Evolutionary conservation across 2,797 vertebrate genomes (phyloP).

Genomic region (Darevskia nairensis): DNA sequence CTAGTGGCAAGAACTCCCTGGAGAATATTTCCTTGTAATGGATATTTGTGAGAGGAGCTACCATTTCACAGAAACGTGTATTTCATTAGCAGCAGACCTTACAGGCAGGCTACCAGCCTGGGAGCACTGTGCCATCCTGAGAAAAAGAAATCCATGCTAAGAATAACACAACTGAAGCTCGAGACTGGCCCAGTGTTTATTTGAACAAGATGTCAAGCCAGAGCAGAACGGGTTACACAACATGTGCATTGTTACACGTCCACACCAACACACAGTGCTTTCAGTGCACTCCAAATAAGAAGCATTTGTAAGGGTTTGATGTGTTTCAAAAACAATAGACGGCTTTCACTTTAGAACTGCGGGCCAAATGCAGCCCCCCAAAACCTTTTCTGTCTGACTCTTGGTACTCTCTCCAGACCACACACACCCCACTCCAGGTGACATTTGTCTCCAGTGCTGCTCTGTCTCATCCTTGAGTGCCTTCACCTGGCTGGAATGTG

Average conservation of each 20-base stretch:
- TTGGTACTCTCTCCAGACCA: no score
- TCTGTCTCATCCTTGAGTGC: no score
- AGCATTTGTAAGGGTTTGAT: not conserved
- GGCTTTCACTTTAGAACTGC: not conserved
- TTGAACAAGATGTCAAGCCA: conserved; percentile 24
- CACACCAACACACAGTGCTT: not conserved
- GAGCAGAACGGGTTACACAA: not conserved
- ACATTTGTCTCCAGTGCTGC: no score
- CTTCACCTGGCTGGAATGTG: no score
- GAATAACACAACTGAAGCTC: conserved; percentile 17
- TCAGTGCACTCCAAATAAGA: not conserved
- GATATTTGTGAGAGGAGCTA: conserved; percentile 60
- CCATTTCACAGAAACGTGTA: conserved; percentile 56
- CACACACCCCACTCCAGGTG: no score
- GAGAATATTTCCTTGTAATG: conserved; percentile 60
- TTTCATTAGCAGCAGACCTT: conserved; percentile 52
- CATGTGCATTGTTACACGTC: not conserved
- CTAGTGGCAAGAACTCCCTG: conserved; percentile 29
- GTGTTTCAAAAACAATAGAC: not conserved
- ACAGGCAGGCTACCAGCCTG: conserved; percentile 54
- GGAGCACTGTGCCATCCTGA: conserved; percentile 32
- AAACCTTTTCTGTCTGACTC: no score
- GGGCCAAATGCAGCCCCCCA: no score
- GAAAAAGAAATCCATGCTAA: conserved; percentile 46
- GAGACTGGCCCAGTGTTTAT: not conserved